Percentiles rank a stretch among this genome's conserved stretches.
Evolutionary conservation across 2,113 vertebrate species (phyloP).

Genomic region (human): DNA sequence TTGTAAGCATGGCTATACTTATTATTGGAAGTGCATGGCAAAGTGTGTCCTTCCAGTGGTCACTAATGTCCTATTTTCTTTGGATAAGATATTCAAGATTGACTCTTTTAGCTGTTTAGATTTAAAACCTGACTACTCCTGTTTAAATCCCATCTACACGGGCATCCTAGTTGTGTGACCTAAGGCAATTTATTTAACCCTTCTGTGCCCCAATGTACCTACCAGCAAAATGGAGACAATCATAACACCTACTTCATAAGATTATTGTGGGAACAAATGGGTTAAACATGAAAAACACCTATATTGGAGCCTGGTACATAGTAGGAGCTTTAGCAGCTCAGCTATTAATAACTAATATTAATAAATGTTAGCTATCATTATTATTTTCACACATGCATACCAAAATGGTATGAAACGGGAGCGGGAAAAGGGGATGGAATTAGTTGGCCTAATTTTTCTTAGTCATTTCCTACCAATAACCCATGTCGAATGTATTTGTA

Average conservation of each 20-base stretch:
- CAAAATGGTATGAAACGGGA: neutral
- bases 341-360: neutral
- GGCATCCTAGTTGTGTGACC: neutral
- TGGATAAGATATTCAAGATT: neutral
- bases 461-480: neutral
- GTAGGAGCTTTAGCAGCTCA: neutral
- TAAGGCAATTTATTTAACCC: neutral
- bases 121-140: neutral
- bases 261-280: neutral
- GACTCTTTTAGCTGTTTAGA: neutral
- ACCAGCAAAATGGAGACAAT: neutral
- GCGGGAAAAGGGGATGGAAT: neutral
- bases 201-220: neutral
- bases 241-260: neutral
- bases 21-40: neutral
- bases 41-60: neutral
- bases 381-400: neutral
- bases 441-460: neutral
- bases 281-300: neutral
- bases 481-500: neutral
- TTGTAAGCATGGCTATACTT: neutral
- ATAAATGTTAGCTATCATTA: neutral
- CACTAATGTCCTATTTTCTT: neutral
- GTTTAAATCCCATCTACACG: neutral
- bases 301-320: neutral